Conservation (phyloP, 2,113 vertebrate species). For the Pontoporia blainvillei region DNA sequence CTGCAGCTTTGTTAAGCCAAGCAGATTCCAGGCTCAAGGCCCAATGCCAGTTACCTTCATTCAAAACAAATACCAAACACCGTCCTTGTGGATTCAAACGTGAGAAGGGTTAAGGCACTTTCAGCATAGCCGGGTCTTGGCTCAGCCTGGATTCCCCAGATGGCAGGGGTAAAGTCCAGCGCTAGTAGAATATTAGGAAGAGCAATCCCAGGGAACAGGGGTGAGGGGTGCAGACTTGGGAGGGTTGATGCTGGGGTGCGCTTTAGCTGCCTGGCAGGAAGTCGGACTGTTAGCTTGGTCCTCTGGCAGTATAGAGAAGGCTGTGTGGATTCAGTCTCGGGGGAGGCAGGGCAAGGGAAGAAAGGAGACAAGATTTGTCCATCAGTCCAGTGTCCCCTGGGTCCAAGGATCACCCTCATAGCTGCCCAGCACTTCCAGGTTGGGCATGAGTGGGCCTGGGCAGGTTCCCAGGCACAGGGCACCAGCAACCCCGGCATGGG, state of each 20-base stretch:
- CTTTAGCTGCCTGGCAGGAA: background rate
- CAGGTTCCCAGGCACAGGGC: background rate
- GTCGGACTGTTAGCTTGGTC: background rate
- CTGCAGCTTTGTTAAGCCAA: background rate
- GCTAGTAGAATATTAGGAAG: background rate
- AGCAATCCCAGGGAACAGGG: background rate
- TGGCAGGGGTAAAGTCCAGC: no score
- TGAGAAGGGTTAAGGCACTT: background rate
- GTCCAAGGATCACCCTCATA: background rate
- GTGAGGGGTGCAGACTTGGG: background rate
- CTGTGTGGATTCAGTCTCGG: background rate
- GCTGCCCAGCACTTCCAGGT: background rate
- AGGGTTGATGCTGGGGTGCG: no score
- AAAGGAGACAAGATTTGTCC: background rate
- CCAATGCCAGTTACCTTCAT: background rate
- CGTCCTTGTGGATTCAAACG: background rate
- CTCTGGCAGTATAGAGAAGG: background rate
- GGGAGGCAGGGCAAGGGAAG: background rate
- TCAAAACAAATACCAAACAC: background rate
- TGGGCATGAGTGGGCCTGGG: background rate
- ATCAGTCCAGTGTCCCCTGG: background rate
- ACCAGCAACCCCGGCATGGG: no score
- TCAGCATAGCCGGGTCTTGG: rapidly evolving
- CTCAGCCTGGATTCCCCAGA: background rate
- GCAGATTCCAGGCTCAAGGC: no score